These are phyloP conservation scores for Podabrus alpinus DNA, from an alignment of 2,888 invertebrate genomes.

Conservation along the genomic window DNA sequence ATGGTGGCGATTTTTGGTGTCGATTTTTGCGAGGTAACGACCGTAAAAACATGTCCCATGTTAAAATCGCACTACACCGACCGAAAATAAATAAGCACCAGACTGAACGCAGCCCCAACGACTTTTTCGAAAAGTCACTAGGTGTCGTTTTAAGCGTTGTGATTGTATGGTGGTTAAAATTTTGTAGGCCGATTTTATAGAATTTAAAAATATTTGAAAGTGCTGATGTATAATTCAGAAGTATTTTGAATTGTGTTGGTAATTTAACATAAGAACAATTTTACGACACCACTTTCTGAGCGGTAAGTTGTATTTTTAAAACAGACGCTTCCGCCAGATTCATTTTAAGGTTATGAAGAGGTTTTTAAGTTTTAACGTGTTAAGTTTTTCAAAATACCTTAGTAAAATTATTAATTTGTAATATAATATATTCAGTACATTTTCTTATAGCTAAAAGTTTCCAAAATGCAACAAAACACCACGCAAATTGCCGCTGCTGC, in stretches of 20 bases:
- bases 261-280: neutral
- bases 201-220: neutral
- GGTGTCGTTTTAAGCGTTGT: neutral
- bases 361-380: neutral
- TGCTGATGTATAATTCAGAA: neutral
- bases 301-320: neutral
- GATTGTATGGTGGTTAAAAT: neutral
- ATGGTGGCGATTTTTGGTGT: too few species aligned
- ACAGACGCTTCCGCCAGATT: neutral
- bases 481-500: constrained; percentile 56
- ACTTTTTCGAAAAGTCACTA: neutral
- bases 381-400: neutral
- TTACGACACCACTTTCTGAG: neutral
- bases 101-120: neutral
- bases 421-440: neutral
- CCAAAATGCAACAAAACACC: constrained; percentile 51
- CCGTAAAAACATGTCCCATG: too few species aligned
- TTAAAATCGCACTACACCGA: too few species aligned
- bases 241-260: neutral
- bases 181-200: neutral
- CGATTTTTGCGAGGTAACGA: too few species aligned
- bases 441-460: neutral
- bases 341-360: neutral
- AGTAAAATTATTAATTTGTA: neutral
- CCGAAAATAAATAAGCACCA: too few species aligned